phyloP scores from a whole-genome alignment of 2,888 invertebrate genomes.

The Hymenopus coronatus region DNA sequence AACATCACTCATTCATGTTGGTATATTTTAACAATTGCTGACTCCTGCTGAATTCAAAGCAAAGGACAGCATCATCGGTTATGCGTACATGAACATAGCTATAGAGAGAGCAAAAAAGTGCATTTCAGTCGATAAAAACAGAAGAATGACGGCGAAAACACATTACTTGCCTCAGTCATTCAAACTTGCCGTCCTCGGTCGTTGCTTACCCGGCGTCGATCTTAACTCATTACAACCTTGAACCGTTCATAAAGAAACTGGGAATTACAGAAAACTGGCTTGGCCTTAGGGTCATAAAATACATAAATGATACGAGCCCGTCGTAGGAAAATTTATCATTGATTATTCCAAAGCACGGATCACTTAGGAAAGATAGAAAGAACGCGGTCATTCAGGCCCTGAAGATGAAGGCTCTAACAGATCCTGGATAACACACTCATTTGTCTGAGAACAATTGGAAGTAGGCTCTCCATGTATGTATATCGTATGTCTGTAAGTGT shows the following conservation, averaged over 20 bases:
- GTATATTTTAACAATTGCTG: no score
- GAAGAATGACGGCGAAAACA: neutral
- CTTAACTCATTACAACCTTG: neutral
- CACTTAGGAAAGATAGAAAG: neutral
- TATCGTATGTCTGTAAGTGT: no score
- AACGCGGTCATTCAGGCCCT: neutral
- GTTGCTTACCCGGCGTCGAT: neutral
- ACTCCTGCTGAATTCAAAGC: no score
- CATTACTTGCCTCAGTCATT: neutral
- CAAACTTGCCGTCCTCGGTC: neutral
- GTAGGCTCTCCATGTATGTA: no score
- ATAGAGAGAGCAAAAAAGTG: neutral
- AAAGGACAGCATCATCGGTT: neutral
- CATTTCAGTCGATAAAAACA: neutral
- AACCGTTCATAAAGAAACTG: neutral
- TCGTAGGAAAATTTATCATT: neutral
- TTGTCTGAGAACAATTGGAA: neutral
- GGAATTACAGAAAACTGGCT: neutral
- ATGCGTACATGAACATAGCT: neutral
- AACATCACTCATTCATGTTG: no score
- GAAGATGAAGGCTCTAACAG: neutral
- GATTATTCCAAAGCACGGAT: neutral
- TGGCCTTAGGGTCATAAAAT: neutral
- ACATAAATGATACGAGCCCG: neutral
- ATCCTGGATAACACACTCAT: neutral